A percentile compares a stretch with the other conserved stretches of the same genome.
phyloP scores from a whole-genome alignment of 2,888 invertebrate species.

The Ischnura elegans region DNA sequence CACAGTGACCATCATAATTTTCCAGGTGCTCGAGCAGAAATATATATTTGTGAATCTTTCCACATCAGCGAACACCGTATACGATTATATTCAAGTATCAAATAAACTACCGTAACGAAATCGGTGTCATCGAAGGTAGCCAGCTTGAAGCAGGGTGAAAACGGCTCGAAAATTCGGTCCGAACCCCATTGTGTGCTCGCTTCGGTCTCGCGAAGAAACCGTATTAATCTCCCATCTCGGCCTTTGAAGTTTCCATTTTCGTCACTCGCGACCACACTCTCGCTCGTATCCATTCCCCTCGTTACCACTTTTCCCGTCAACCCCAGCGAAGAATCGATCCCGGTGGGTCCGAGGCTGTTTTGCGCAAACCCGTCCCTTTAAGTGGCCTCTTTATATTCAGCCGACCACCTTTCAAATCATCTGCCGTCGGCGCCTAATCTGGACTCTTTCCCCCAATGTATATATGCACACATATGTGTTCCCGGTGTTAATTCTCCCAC shows the following conservation, averaged over 20 bases:
- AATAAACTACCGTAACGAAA: too few relatives aligned
- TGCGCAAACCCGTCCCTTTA: background rate
- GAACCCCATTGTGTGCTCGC: background rate
- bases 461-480: background rate
- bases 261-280: background rate
- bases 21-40: too few relatives aligned
- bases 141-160: background rate
- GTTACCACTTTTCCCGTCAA: background rate
- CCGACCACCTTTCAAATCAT: constrained; percentile 56
- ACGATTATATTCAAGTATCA: too few relatives aligned
- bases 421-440: constrained; percentile 17
- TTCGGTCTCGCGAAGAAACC: background rate
- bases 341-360: background rate
- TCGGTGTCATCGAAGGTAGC: too few relatives aligned
- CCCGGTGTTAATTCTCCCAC: background rate
- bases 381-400: constrained; percentile 22
- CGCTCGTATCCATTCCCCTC: background rate
- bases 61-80: too few relatives aligned
- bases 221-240: background rate
- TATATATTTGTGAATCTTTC: too few relatives aligned
- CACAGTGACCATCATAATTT: too few relatives aligned
- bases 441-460: constrained; percentile 1
- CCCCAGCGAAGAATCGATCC: background rate
- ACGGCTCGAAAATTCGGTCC: background rate
- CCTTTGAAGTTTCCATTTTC: background rate